Evolutionary conservation across 2,888 invertebrate species (phyloP).

Genomic region (Cryptops parisi): DNA sequence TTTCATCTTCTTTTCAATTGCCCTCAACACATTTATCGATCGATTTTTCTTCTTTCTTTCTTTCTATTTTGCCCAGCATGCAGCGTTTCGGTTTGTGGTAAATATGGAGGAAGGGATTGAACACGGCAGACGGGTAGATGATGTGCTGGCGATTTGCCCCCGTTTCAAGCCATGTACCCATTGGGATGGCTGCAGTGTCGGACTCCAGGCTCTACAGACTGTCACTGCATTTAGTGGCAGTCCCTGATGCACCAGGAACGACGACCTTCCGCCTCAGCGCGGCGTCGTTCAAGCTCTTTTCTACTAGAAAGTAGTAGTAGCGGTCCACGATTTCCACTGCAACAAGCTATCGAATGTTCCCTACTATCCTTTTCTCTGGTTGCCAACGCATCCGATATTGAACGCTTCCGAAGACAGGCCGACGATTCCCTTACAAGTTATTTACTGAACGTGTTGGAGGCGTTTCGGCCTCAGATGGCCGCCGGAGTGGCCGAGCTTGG

Average conservation of each 20-base stretch:
- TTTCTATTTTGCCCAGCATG: too few species aligned
- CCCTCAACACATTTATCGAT: too few species aligned
- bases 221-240: too few species aligned
- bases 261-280: not conserved
- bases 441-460: slow-evolving; percentile 18
- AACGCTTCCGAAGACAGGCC: slow-evolving; percentile 14
- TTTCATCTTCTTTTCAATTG: too few species aligned
- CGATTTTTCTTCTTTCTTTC: too few species aligned
- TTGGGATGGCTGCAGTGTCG: too few species aligned
- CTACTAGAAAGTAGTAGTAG: not conserved
- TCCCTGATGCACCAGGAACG: not conserved
- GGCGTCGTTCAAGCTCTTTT: not conserved
- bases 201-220: too few species aligned
- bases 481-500: slow-evolving; percentile 20
- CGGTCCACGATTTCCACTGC: slow-evolving; percentile 12
- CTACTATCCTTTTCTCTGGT: slow-evolving; percentile 16
- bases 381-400: slow-evolving; percentile 7
- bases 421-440: slow-evolving; percentile 15
- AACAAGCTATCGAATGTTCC: slow-evolving; percentile 17
- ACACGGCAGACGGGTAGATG: too few species aligned
- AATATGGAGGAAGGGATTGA: too few species aligned
- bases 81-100: too few species aligned
- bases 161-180: too few species aligned
- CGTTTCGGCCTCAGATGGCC: slow-evolving; percentile 19
- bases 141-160: too few species aligned